These are phyloP conservation scores for Eretmochelys imbricata DNA, from an alignment of 2,113 vertebrate genomes.

Conservation along the genomic window DNA sequence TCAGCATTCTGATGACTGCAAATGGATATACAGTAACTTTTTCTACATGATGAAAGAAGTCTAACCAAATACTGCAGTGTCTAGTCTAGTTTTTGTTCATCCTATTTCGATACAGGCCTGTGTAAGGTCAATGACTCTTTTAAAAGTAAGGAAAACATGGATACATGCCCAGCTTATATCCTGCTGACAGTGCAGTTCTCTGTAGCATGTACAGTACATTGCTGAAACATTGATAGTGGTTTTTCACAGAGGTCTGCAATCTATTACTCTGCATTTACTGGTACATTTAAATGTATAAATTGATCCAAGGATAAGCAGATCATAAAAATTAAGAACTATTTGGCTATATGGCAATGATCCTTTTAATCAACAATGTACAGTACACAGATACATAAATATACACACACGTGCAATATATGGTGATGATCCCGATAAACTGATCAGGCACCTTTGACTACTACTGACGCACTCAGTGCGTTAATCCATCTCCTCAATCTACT, in stretches of 20 bases:
- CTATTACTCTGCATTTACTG: slow-evolving; percentile 79
- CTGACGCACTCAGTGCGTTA: fast-evolving
- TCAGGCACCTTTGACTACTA: not conserved
- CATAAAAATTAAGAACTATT: slow-evolving; percentile 76
- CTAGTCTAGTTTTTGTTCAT: slow-evolving; percentile 75
- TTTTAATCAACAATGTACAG: slow-evolving; percentile 5
- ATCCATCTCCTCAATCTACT: not conserved
- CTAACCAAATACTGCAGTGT: slow-evolving; percentile 35
- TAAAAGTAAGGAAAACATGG: slow-evolving; percentile 80
- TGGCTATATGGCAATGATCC: slow-evolving; percentile 32
- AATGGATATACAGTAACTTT: slow-evolving; percentile 47
- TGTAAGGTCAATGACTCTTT: slow-evolving; percentile 79
- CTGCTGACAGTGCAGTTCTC: slow-evolving; percentile 83
- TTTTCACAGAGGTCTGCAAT: slow-evolving; percentile 79
- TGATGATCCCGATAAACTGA: not conserved
- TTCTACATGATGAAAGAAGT: slow-evolving; percentile 63
- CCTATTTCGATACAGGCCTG: slow-evolving; percentile 68
- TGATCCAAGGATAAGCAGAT: slow-evolving; percentile 76
- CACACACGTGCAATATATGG: fast-evolving
- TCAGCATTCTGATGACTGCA: slow-evolving; percentile 56
- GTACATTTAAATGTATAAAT: slow-evolving; percentile 66
- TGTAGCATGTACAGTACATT: slow-evolving; percentile 49
- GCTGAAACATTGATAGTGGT: slow-evolving; percentile 70
- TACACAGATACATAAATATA: not conserved
- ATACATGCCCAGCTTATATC: slow-evolving; percentile 72